Evolutionary conservation across 2,888 invertebrate genomes (phyloP), one percentile per base, ranked within the genome.

Genomic region (Caenorhabditis parvicauda): DNA sequence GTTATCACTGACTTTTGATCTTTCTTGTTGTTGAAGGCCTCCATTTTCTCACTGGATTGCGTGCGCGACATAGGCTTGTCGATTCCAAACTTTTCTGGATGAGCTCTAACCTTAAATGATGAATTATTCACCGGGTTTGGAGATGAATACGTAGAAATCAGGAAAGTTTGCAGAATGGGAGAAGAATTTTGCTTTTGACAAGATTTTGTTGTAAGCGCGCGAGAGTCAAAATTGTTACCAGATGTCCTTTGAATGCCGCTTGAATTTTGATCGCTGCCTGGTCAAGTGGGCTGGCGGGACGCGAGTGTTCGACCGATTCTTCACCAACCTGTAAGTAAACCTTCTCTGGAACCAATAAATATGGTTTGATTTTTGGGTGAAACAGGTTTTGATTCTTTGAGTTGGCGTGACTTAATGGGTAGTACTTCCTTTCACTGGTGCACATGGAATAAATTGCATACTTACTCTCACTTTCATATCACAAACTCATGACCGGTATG

Each of bases 241-340:
- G 88, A 84, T 91, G 91, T 54, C 91, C 91, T 71, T 91, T 87
- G 86, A 91, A 92, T 19, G 90, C 90, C 6, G 91, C 91, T 83
- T 92, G 91, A 82, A 92, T 92, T 86, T 90, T 91, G 48, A 89
- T 89, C 32, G 91, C 92, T 3, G 76, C 77, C 14, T 75, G 65
- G 85, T 86, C 78, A 24, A 74, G 55, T 37, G 69, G 69, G 22
- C 57, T 57, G 0, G 50, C 38, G 32, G 57, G 51, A 19, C 64
- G 51, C 1, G 54, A 29, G n/a, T 52, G n/a, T 3, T 22, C 37
- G 17, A 38, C 47, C 21, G 49, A 47, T 14, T 19, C 12, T 27
- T 55, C 55, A 2, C 22, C 19, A 27, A 53, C 39, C 59, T 59
- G 12, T 12, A 53, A 47, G 7, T 27, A 44, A 19, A 28, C 17